phyloP scores from a whole-genome alignment of 2,113 vertebrate species.

The Terrapene triunguis region DNA sequence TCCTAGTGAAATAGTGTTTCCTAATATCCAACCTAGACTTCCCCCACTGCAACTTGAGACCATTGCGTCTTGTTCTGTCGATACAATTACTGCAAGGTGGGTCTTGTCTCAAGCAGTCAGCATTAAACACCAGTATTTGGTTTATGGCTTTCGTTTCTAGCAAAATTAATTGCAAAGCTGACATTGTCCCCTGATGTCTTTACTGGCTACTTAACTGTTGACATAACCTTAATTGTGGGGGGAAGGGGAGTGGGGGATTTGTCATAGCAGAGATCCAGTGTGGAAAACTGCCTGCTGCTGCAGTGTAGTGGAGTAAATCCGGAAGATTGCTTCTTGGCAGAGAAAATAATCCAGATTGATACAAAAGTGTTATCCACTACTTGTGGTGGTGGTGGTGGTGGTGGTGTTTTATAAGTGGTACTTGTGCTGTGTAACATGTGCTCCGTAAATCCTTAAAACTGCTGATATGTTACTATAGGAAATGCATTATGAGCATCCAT shows the following conservation, averaged over 20 bases:
- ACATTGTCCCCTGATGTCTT: slow-evolving; percentile 34
- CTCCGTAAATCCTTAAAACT: background rate
- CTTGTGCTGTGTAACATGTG: background rate
- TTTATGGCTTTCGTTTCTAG: slow-evolving; percentile 8
- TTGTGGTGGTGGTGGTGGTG: background rate
- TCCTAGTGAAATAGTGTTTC: no score
- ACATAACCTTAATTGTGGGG: background rate
- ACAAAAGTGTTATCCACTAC: background rate
- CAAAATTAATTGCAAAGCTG: slow-evolving; percentile 17
- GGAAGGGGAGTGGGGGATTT: slow-evolving; percentile 20
- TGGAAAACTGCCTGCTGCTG: background rate
- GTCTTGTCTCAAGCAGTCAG: background rate
- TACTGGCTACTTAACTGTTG: slow-evolving; percentile 57
- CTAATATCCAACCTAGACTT: no score
- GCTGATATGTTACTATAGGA: background rate
- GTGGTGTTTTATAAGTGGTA: slow-evolving; percentile 23
- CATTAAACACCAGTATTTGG: background rate
- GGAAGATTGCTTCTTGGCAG: background rate
- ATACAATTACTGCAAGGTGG: background rate
- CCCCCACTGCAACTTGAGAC: no score
- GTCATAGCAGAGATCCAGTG: slow-evolving; percentile 41
- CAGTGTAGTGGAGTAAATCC: background rate
- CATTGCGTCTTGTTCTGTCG: no score
- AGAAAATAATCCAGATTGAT: background rate
- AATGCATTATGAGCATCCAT: background rate